phyloP scores from a whole-genome alignment of 2,797 vertebrate genomes.

The Odontamblyopus rebecca region DNA sequence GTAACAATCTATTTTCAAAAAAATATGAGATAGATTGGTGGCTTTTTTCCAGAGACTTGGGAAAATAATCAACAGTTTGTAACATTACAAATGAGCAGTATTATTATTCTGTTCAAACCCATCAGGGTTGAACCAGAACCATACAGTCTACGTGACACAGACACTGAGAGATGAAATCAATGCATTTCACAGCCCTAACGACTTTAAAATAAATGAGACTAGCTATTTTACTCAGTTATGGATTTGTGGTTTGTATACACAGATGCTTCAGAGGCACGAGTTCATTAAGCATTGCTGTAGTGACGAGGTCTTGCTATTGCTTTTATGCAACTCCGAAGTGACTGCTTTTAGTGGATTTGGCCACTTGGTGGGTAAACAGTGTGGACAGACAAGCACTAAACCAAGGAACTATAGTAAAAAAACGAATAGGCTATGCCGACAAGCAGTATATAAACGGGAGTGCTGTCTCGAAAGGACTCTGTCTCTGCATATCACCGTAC shows the following conservation, averaged over 20 bases:
- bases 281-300: too few species aligned
- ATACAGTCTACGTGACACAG: too few species aligned
- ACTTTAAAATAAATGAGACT: too few species aligned
- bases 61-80: background rate
- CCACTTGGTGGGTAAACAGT: background rate
- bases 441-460: background rate
- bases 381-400: background rate
- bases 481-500: conserved; percentile 17
- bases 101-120: too few species aligned
- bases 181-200: too few species aligned
- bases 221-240: too few species aligned
- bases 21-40: background rate
- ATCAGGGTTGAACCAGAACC: too few species aligned
- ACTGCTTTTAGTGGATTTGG: background rate
- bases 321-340: background rate
- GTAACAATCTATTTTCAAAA: conserved; percentile 67
- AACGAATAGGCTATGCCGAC: background rate
- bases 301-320: background rate
- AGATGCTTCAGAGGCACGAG: too few species aligned
- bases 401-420: background rate
- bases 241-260: too few species aligned
- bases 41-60: background rate
- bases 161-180: too few species aligned
- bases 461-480: background rate
- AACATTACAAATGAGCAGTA: background rate